phyloP scores from a whole-genome alignment of 1,140 invertebrate species.

The Manduca sexta region DNA sequence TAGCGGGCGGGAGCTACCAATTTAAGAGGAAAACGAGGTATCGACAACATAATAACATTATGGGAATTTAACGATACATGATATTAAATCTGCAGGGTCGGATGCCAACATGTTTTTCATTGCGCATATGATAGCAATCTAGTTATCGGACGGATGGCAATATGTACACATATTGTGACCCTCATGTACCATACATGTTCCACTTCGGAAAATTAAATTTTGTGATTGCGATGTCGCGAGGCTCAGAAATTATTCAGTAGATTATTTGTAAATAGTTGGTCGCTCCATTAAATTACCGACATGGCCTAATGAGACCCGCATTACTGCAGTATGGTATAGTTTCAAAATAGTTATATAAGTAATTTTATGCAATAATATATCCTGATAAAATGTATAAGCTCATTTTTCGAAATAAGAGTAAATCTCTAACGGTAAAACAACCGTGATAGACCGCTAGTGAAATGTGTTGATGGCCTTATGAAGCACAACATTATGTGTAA shows the following conservation, averaged over 20 bases:
- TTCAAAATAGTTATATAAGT: too few relatives aligned
- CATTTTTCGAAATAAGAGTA: too few relatives aligned
- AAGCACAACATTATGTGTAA: too few relatives aligned
- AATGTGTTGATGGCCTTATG: too few relatives aligned
- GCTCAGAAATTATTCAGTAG: not conserved
- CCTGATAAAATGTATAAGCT: too few relatives aligned
- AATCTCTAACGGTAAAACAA: too few relatives aligned
- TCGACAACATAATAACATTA: conserved; percentile 8
- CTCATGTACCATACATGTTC: conserved; percentile 16
- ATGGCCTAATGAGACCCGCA: too few relatives aligned
- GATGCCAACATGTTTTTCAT: conserved; percentile 24
- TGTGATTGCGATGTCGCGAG: not conserved
- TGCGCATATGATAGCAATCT: conserved; percentile 37
- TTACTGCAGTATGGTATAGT: too few relatives aligned
- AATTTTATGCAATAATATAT: too few relatives aligned
- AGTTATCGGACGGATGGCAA: conserved; percentile 32
- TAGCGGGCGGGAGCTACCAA: not conserved
- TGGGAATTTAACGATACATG: conserved; percentile 14
- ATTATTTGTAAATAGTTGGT: too few relatives aligned
- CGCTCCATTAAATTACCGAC: too few relatives aligned
- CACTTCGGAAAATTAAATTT: conserved; percentile 26
- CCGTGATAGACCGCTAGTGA: too few relatives aligned
- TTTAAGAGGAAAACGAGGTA: not conserved
- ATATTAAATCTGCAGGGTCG: conserved; percentile 18
- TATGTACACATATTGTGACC: conserved; percentile 37